phyloP scores from a whole-genome alignment of 2,888 invertebrate genomes.

The Glyphotaelius pellucidus region DNA sequence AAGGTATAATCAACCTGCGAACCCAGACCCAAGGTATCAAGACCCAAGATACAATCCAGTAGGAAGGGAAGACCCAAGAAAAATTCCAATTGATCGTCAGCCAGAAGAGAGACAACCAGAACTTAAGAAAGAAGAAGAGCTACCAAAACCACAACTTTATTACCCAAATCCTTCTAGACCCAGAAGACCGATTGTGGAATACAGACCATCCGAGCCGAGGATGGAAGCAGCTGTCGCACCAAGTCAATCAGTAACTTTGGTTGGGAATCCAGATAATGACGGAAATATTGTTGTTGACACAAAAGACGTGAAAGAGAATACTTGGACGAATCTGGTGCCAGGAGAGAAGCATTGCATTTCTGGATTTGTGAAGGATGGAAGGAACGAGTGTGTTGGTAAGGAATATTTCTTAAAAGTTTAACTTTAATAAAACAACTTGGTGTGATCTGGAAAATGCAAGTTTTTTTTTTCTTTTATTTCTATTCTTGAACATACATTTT shows the following conservation, averaged over 20 bases:
- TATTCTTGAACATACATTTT: too few relatives aligned
- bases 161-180: constrained; percentile 38
- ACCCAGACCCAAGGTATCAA: constrained; percentile 13
- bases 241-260: constrained; percentile 35
- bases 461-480: too few relatives aligned
- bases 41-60: neutral
- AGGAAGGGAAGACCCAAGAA: neutral
- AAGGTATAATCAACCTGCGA: constrained; percentile 6
- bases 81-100: neutral
- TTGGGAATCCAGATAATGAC: constrained; percentile 69
- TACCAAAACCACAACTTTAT: constrained; percentile 25
- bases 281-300: constrained; percentile 71
- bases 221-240: constrained; percentile 38
- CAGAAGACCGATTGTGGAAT: neutral
- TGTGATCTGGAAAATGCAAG: neutral
- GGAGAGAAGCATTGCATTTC: constrained; percentile 72
- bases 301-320: constrained; percentile 70
- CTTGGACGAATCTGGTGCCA: constrained; percentile 71
- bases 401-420: neutral
- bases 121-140: constrained; percentile 12
- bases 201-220: constrained; percentile 43
- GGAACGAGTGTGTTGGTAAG: constrained; percentile 80
- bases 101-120: constrained; percentile 24
- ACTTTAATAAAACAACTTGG: neutral
- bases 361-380: constrained; percentile 77